phyloP scores from a whole-genome alignment of 2,113 vertebrate species.

The Mesitornis unicolor region DNA sequence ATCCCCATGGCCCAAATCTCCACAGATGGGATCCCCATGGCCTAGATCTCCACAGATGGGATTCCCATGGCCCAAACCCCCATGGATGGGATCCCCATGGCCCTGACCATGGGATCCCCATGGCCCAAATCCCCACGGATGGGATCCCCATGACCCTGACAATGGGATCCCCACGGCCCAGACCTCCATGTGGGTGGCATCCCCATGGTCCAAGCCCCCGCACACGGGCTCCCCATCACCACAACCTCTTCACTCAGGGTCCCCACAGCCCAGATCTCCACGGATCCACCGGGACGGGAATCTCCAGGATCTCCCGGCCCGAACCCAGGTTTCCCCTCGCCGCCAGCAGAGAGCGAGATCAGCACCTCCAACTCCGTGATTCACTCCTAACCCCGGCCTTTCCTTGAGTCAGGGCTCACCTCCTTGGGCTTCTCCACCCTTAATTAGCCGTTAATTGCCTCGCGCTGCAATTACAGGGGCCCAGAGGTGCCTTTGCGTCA shows the following conservation, averaged over 20 bases:
- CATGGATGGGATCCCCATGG: no score
- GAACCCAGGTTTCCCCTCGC: neutral
- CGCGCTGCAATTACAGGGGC: neutral
- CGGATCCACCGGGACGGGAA: neutral
- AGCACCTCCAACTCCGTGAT: neutral
- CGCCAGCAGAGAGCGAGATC: neutral
- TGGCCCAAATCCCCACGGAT: no score
- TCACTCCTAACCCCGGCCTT: neutral
- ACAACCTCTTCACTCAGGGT: neutral
- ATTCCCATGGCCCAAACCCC: neutral
- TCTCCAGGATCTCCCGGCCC: neutral
- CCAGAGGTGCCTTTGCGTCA: neutral
- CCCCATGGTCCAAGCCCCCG: rapidly evolving
- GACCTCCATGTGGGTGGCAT: no score
- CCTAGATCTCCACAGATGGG: no score
- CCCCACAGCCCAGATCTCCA: neutral
- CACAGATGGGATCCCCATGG: no score
- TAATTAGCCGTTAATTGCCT: neutral
- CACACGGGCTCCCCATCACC: neutral
- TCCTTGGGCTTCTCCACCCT: neutral
- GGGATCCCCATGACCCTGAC: no score
- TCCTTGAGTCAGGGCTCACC: neutral
- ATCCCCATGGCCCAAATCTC: no score
- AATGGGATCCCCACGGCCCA: no score
- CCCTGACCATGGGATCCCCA: no score